These are phyloP conservation scores for Aphaenogaster floridana DNA, from an alignment of 1,140 invertebrate genomes.

Conservation along the genomic window DNA sequence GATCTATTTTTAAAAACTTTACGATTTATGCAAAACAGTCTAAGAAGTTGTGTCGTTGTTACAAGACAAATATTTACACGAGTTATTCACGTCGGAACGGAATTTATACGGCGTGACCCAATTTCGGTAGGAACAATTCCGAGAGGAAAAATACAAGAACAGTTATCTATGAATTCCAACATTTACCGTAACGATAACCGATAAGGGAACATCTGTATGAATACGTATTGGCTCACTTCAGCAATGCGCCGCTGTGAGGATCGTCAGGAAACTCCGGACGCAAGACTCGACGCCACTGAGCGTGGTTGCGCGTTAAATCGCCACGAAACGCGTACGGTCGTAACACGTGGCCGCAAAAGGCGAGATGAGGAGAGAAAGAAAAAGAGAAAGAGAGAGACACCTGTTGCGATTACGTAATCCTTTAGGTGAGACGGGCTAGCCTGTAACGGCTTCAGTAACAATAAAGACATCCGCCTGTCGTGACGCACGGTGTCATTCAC, in stretches of 20 bases:
- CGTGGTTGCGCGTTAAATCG: constrained; percentile 16
- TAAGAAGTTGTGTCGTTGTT: not conserved
- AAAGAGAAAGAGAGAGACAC: constrained; percentile 57
- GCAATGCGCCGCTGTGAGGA: not conserved
- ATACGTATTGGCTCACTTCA: not conserved
- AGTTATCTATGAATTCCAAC: constrained; percentile 27
- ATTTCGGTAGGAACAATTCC: constrained; percentile 1
- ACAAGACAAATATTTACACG: not conserved
- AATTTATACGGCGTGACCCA: constrained; percentile 3
- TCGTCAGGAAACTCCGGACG: not conserved
- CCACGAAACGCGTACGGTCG: not conserved
- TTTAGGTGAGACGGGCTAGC: constrained; percentile 63
- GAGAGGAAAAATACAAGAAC: constrained; percentile 28
- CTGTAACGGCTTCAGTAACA: constrained; percentile 67
- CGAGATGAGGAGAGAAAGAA: not conserved
- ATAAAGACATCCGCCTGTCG: constrained; percentile 72
- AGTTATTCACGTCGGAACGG: not conserved
- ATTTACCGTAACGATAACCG: constrained; percentile 1
- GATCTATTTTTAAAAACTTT: not conserved
- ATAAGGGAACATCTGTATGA: constrained; percentile 41
- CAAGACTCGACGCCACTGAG: not conserved
- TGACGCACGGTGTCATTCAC: constrained; percentile 70
- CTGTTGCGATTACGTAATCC: constrained; percentile 84
- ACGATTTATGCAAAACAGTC: constrained; percentile 7
- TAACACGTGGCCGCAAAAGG: constrained; percentile 60